Evolutionary conservation across 2,113 vertebrate genomes (phyloP).

Genomic region (Fulmarus glacialis): DNA sequence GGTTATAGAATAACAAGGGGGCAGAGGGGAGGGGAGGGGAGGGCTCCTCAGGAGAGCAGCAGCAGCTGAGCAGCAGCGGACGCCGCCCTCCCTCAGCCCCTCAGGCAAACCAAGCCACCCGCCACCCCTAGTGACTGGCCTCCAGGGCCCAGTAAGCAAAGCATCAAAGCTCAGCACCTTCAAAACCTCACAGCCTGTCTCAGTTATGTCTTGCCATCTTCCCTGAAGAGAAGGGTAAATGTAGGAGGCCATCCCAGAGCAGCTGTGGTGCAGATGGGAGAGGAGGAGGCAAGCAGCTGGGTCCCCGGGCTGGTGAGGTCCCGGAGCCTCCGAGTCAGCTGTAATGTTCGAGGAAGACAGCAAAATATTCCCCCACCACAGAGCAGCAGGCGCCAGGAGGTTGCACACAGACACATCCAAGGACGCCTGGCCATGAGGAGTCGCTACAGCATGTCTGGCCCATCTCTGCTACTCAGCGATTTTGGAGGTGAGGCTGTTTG

Average conservation of each 20-base stretch:
- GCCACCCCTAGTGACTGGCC: background rate
- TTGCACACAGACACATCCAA: background rate
- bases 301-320: background rate
- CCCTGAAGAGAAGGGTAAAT: background rate
- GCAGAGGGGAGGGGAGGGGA: background rate
- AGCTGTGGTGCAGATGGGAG: background rate
- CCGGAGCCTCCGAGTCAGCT: background rate
- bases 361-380: background rate
- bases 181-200: background rate
- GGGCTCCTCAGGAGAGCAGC: background rate
- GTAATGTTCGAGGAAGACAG: background rate
- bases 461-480: rapidly evolving
- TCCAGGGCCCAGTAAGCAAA: background rate
- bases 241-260: background rate
- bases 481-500: background rate
- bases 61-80: background rate
- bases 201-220: background rate
- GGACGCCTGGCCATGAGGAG: background rate
- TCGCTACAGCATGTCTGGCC: background rate
- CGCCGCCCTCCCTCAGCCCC: rapidly evolving
- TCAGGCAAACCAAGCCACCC: background rate
- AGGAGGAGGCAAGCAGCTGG: background rate
- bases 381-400: background rate
- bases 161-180: background rate
- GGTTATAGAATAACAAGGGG: background rate